A percentile compares a stretch with the other conserved stretches of the same genome.
Conservation (phyloP, 2,888 invertebrate species). For the Buathra laborator region DNA sequence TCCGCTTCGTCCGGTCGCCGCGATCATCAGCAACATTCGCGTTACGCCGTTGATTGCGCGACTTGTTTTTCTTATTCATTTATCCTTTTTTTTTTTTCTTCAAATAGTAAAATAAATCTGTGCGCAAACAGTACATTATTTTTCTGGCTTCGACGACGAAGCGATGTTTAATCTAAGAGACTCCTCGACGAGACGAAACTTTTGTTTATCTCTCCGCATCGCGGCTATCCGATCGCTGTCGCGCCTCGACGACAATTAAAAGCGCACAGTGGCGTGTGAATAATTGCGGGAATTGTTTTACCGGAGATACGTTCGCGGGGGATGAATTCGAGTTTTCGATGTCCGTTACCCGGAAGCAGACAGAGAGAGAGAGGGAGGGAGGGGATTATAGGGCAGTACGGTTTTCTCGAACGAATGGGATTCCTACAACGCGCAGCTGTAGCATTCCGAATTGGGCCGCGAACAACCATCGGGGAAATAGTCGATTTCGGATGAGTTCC, state of each 20-base stretch:
- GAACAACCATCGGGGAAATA: conserved; percentile 51
- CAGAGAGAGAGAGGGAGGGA: conserved; percentile 5
- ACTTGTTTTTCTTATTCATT: background rate
- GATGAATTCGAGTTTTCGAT: conserved; percentile 10
- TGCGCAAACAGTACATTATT: too few species aligned
- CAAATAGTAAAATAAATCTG: too few species aligned
- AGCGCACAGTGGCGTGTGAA: conserved; percentile 44
- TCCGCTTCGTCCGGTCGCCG: background rate
- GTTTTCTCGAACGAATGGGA: conserved; percentile 48
- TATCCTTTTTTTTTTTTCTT: background rate
- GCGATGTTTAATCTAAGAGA: background rate
- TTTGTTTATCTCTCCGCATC: conserved; percentile 23
- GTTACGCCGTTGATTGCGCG: background rate
- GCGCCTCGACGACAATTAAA: conserved; percentile 8
- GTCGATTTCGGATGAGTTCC: conserved; percentile 70
- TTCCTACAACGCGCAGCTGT: conserved; percentile 57
- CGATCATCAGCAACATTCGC: conserved; percentile 2
- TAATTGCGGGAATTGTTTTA: conserved; percentile 64
- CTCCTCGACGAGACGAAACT: background rate
- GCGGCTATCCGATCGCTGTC: background rate
- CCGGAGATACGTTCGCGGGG: conserved; percentile 11
- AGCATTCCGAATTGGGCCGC: conserved; percentile 57
- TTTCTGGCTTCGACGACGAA: background rate
- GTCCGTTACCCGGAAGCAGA: conserved; percentile 30
- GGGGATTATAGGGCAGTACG: conserved; percentile 32